Conservation (phyloP, 2,113 vertebrate species). For the Haliaeetus leucogaster region DNA sequence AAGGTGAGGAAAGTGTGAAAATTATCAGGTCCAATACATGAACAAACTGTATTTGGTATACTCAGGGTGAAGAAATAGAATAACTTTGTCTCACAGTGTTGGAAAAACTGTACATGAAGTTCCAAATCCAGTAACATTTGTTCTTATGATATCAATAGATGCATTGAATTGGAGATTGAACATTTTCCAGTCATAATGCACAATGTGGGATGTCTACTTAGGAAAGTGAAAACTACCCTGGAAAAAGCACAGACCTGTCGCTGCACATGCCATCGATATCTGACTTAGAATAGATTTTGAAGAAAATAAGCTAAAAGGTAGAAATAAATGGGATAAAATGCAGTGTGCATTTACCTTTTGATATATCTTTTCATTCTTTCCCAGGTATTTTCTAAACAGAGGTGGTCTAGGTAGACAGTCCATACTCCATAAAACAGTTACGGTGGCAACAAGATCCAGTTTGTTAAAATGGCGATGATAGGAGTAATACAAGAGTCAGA, state of each 20-base stretch:
- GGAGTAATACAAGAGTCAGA: neutral
- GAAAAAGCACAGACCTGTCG: neutral
- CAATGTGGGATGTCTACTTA: neutral
- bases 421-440: neutral
- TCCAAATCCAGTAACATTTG: neutral
- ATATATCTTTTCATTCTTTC: neutral
- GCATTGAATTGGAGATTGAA: neutral
- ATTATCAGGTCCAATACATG: neutral
- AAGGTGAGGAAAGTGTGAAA: neutral
- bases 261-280: fast-evolving
- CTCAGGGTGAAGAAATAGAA: neutral
- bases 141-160: neutral
- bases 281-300: neutral
- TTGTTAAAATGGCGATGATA: neutral
- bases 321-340: neutral
- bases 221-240: neutral
- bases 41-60: neutral
- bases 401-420: neutral
- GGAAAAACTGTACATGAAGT: neutral
- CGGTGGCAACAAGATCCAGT: neutral
- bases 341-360: neutral
- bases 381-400: neutral
- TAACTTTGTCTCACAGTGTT: neutral
- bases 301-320: neutral
- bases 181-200: no score